Evolutionary conservation across 2,888 invertebrate genomes (phyloP), one percentile per base, ranked within the genome.

Genomic region (Fabriciana adippe): DNA sequence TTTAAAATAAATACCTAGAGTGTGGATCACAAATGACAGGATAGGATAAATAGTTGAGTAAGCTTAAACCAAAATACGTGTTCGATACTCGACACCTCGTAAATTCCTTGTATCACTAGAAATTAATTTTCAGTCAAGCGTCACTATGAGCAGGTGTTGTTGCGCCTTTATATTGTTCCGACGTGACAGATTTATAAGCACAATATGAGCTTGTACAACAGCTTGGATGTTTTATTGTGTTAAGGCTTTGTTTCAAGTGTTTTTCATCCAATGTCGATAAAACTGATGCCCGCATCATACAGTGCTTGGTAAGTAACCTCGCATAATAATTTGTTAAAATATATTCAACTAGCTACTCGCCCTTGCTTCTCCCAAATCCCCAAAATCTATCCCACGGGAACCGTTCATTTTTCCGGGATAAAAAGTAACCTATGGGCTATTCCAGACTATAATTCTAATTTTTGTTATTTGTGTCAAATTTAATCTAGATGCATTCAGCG

Each of bases 51-150:
- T 51, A 16, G 16, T 51, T 8, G 35, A 41, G 8, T 41, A 16
- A 26, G 21, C 55, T 55, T 50, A 56, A 26, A 55, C 13, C 62
- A 48, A 55, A 26, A 16, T 14, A 45, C 26, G 21, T n/a, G 18
- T 62, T 62, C 56, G 26, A 50, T 50, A 62, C 50, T 47, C 57
- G 35, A 63, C 51, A 53, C 57, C 45, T 54, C 56, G 55, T 63
- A 67, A 51, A 67, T 61, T 61, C 51, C 61, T 18, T 21, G 61
- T 61, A 61, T 61, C 53, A 53, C 53, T 47, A 54, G 67, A 63
- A 67, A 67, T 63, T 67, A 67, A 64, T 67, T 67, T 63, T 41
- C 57, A 51, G 57, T 57, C 56, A 67, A 53, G 67, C 53, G 54
- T 67, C 57, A 63, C 67, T 63, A 63, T 63, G 63, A 67, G 57